Percentiles rank a stretch among this genome's conserved stretches.
Evolutionary conservation across 1,140 invertebrate species (phyloP).

Genomic region (Sarcophaga bullata): DNA sequence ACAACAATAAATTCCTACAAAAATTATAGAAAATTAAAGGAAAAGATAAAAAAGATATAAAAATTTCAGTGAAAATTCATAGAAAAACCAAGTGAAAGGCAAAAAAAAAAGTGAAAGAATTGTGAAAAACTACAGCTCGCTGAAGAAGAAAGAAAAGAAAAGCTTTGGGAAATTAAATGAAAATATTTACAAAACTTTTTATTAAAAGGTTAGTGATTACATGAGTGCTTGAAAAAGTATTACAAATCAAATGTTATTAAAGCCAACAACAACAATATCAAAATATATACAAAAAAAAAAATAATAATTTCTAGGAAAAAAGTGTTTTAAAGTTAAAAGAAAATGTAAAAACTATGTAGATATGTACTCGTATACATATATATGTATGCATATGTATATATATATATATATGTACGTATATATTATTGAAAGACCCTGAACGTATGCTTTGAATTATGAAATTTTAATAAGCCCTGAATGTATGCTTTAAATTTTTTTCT

Average conservation of each 20-base stretch:
- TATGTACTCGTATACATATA: neutral
- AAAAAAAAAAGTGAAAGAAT: neutral
- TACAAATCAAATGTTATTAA: neutral
- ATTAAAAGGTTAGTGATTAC: conserved; percentile 34
- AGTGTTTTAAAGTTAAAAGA: neutral
- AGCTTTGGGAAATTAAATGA: conserved; percentile 12
- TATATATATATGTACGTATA: neutral
- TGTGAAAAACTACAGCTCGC: neutral
- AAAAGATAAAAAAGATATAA: conserved; percentile 25
- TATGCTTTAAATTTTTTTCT: neutral
- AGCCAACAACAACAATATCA: neutral
- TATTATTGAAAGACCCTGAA: conserved; percentile 31
- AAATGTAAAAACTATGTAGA: neutral
- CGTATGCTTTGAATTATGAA: conserved; percentile 28
- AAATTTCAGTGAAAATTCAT: neutral
- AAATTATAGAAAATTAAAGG: conserved; percentile 16
- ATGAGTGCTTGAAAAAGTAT: conserved; percentile 29
- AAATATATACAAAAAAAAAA: neutral
- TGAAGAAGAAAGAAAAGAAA: neutral
- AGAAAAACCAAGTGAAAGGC: neutral
- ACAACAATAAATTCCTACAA: neutral
- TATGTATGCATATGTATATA: neutral
- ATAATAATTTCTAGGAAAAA: neutral
- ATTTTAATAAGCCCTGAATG: conserved; percentile 14
- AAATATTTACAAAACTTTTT: conserved; percentile 32